These are phyloP conservation scores for Carterocephalus palaemon DNA, from an alignment of 2,888 invertebrate species.

Conservation along the genomic window DNA sequence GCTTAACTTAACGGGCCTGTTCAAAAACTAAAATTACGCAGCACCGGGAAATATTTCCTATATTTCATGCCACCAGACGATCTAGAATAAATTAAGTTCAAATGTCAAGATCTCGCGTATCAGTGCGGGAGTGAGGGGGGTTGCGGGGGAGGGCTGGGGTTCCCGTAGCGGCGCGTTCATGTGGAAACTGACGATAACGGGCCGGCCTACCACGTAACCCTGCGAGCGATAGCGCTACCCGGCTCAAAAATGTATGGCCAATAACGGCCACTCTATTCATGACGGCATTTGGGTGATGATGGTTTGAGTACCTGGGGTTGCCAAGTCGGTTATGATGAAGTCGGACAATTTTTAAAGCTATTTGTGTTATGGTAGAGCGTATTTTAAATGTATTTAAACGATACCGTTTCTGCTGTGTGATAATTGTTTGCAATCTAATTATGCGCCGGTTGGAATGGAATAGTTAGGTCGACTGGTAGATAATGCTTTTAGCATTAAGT, in stretches of 20 bases:
- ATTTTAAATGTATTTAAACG: too few relatives aligned
- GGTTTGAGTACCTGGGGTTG: neutral
- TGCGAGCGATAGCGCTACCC: conserved; percentile 61
- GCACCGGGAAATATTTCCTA: neutral
- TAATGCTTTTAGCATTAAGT: too few relatives aligned
- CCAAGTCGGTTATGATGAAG: too few relatives aligned
- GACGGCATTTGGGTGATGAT: conserved; percentile 48
- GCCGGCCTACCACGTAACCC: conserved; percentile 76
- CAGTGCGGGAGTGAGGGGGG: conserved; percentile 39
- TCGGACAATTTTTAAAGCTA: too few relatives aligned
- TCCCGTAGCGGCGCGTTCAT: conserved; percentile 75
- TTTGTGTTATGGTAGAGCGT: too few relatives aligned
- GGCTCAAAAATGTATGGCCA: conserved; percentile 73
- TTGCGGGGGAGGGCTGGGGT: conserved; percentile 37
- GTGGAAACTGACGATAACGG: conserved; percentile 77
- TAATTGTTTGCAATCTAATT: too few relatives aligned
- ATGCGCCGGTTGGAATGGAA: too few relatives aligned
- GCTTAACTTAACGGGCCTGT: too few relatives aligned
- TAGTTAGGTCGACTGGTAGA: too few relatives aligned
- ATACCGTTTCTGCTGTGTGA: too few relatives aligned
- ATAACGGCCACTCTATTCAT: conserved; percentile 59
- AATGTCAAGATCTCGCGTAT: conserved; percentile 72
- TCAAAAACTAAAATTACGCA: neutral
- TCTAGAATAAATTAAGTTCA: conserved; percentile 66
- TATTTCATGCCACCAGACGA: neutral